A percentile compares a stretch with the other conserved stretches of the same genome.
phyloP scores from a whole-genome alignment of 2,888 invertebrate species.

The Meiosimyza platycephala region DNA sequence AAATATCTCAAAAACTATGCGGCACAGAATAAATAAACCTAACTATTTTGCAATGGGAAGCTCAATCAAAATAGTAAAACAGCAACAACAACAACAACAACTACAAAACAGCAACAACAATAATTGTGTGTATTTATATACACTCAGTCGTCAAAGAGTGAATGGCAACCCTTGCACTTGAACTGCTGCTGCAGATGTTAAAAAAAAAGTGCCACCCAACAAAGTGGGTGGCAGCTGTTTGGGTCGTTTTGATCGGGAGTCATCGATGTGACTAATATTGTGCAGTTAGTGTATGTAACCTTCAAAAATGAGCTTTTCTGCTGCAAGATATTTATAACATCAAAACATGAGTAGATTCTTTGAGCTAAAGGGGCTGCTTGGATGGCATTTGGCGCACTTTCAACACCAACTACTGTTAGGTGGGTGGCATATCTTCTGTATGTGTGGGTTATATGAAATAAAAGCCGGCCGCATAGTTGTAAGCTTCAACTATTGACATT shows the following conservation, averaged over 20 bases:
- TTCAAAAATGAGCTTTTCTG: constrained; percentile 8
- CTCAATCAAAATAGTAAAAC: too few species aligned
- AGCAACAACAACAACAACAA: not conserved
- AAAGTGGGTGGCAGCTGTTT: not conserved
- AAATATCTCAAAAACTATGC: too few species aligned
- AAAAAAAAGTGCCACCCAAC: not conserved
- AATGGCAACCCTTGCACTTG: constrained; percentile 60
- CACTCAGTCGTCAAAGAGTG: constrained; percentile 38
- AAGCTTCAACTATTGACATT: constrained; percentile 5
- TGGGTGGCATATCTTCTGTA: not conserved
- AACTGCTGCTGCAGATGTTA: constrained; percentile 45
- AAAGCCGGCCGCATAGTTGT: constrained; percentile 6
- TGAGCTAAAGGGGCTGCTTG: not conserved
- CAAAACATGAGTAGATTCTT: not conserved
- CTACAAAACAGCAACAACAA: constrained; percentile 19
- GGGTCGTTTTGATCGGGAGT: not conserved
- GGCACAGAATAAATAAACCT: too few species aligned
- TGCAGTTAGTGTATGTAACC: not conserved
- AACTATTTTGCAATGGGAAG: too few species aligned
- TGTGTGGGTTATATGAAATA: not conserved
- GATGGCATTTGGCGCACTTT: not conserved
- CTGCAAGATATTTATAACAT: constrained; percentile 8
- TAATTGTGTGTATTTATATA: constrained; percentile 8
- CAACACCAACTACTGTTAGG: not conserved
- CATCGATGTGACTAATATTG: not conserved